phyloP scores from a whole-genome alignment of 2,113 vertebrate genomes.

The Lepisosteus oculatus region DNA sequence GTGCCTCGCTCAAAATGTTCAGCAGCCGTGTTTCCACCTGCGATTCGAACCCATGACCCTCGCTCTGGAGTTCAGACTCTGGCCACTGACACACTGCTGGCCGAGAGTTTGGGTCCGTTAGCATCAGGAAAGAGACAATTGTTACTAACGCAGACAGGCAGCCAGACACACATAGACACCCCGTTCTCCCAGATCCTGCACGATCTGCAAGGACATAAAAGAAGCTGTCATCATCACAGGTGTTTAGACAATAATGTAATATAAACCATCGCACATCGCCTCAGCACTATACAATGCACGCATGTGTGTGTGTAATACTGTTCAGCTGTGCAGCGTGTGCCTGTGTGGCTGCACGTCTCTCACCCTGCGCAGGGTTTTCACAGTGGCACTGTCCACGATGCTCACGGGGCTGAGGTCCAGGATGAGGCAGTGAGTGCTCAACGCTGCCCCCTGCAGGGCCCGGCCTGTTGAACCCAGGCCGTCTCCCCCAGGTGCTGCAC shows the following conservation, averaged over 20 bases:
- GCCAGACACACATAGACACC: slow-evolving; percentile 61
- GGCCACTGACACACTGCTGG: no score
- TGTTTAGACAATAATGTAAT: background rate
- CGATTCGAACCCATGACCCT: no score
- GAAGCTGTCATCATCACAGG: background rate
- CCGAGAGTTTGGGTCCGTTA: no score
- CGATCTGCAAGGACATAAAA: slow-evolving; percentile 56
- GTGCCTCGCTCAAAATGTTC: no score
- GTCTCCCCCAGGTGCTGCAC: no score
- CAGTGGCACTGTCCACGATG: slow-evolving; percentile 75
- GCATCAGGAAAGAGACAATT: no score
- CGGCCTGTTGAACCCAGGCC: background rate
- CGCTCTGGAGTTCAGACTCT: no score
- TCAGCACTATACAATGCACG: background rate
- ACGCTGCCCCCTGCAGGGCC: slow-evolving; percentile 46
- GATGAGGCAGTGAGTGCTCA: slow-evolving; percentile 57
- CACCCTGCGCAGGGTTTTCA: slow-evolving; percentile 74
- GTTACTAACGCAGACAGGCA: slow-evolving; percentile 52
- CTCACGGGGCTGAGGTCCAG: slow-evolving; percentile 71
- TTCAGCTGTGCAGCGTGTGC: background rate
- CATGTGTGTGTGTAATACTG: background rate
- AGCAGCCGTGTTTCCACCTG: no score
- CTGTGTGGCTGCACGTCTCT: slow-evolving; percentile 27
- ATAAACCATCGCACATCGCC: background rate
- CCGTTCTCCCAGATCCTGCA: slow-evolving; percentile 68